These are phyloP conservation scores for Argyrosomus japonicus DNA, from an alignment of 2,113 vertebrate species.

Conservation along the genomic window DNA sequence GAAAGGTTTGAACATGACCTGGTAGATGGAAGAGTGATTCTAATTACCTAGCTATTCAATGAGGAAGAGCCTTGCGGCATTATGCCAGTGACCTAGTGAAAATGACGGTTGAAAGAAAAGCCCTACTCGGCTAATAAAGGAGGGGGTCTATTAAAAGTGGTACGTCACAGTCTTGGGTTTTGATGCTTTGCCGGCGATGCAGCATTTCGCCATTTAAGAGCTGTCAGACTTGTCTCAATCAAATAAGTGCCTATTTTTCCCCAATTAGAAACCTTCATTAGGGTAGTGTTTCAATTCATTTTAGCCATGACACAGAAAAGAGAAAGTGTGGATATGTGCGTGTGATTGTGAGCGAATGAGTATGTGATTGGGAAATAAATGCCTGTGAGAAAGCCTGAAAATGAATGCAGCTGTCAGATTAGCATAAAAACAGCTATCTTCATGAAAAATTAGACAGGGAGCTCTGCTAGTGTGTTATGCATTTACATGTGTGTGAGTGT, in stretches of 20 bases:
- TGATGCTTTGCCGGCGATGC: constrained; percentile 18
- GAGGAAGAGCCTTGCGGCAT: constrained; percentile 30
- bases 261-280: constrained; percentile 54
- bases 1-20: constrained; percentile 65
- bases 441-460: constrained; percentile 69
- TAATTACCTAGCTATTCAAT: constrained; percentile 66
- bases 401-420: constrained; percentile 78
- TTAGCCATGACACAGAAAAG: constrained; percentile 14
- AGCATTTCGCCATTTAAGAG: constrained; percentile 6
- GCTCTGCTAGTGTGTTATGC: constrained; percentile 48
- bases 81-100: constrained; percentile 57
- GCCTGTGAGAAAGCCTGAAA: constrained; percentile 57
- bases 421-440: constrained; percentile 75
- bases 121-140: constrained; percentile 37
- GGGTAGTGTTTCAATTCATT: constrained; percentile 25
- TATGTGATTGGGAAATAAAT: constrained; percentile 67
- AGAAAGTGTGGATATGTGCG: constrained; percentile 18
- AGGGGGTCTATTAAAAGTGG: constrained; percentile 34
- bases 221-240: constrained; percentile 43
- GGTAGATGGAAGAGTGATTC: constrained; percentile 38
- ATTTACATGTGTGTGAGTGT: constrained; percentile 48
- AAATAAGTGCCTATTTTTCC: constrained; percentile 42
- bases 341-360: constrained; percentile 25
- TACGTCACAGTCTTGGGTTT: constrained; percentile 17
- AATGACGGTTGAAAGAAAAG: constrained; percentile 53